These are phyloP conservation scores for Nemoura dubitans DNA, from an alignment of 2,888 invertebrate species.

Conservation along the genomic window DNA sequence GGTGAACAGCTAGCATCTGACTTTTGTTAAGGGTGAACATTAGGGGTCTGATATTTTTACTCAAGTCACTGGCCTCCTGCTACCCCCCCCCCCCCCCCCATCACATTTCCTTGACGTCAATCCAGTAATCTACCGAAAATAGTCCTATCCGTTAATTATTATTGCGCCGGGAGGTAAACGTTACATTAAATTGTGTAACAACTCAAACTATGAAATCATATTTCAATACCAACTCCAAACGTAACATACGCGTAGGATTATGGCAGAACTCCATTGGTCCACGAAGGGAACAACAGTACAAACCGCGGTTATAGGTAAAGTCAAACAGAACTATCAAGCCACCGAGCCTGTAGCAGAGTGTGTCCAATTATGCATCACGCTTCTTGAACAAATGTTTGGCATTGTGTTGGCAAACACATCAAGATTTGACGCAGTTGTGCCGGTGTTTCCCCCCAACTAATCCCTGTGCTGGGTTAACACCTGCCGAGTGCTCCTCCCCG, in stretches of 20 bases:
- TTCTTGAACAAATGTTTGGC: slow-evolving; percentile 12
- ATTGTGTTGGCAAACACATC: not conserved
- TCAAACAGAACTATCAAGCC: slow-evolving; percentile 5
- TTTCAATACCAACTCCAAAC: not conserved
- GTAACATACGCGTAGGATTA: not conserved
- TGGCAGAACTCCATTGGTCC: not conserved
- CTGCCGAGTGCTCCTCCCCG: not conserved
- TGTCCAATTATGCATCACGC: not conserved
- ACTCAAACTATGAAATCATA: not conserved
- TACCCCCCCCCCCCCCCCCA: too few relatives aligned
- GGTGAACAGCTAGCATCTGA: too few relatives aligned
- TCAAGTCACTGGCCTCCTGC: too few relatives aligned
- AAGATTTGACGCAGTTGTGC: not conserved
- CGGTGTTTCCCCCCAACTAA: not conserved
- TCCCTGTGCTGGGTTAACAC: not conserved
- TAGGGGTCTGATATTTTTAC: too few relatives aligned
- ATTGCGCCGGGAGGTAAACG: too few relatives aligned
- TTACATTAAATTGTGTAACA: not conserved
- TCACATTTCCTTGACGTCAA: too few relatives aligned
- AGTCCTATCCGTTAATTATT: too few relatives aligned
- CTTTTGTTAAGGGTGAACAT: too few relatives aligned
- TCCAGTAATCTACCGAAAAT: too few relatives aligned
- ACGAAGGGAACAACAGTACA: not conserved
- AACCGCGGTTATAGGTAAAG: not conserved
- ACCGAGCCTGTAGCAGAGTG: not conserved